phyloP scores from a whole-genome alignment of 1,140 invertebrate species.

The Xylocopa sonorina region DNA sequence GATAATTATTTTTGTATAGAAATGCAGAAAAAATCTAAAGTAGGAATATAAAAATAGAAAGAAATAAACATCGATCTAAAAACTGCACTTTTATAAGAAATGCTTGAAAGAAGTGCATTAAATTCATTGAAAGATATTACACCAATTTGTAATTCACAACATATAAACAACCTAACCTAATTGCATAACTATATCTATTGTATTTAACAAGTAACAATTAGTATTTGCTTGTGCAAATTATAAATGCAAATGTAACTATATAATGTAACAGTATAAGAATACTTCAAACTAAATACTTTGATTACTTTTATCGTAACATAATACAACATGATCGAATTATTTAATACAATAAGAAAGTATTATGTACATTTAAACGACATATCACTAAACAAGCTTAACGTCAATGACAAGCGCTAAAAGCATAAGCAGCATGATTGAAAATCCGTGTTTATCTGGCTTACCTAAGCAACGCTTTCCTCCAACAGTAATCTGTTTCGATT shows the following conservation, averaged over 20 bases:
- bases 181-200: background rate
- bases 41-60: too few relatives aligned
- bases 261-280: too few relatives aligned
- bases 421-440: slow-evolving; percentile 35
- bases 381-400: slow-evolving; percentile 21
- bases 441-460: slow-evolving; percentile 55
- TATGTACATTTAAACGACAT: background rate
- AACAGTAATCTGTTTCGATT: slow-evolving; percentile 78
- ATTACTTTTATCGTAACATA: background rate
- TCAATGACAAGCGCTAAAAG: slow-evolving; percentile 28
- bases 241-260: background rate
- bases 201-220: background rate
- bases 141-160: background rate
- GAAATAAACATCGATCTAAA: too few relatives aligned
- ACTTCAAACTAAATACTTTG: too few relatives aligned
- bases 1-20: background rate
- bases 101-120: too few relatives aligned
- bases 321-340: background rate
- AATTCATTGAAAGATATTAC: background rate
- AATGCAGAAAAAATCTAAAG: background rate
- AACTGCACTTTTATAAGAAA: background rate
- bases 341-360: background rate
- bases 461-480: slow-evolving; percentile 79
- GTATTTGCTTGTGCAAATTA: background rate
- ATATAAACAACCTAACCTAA: background rate